Evolutionary conservation across 2,888 invertebrate genomes (phyloP).

Genomic region (Euplagia quadripunctaria): DNA sequence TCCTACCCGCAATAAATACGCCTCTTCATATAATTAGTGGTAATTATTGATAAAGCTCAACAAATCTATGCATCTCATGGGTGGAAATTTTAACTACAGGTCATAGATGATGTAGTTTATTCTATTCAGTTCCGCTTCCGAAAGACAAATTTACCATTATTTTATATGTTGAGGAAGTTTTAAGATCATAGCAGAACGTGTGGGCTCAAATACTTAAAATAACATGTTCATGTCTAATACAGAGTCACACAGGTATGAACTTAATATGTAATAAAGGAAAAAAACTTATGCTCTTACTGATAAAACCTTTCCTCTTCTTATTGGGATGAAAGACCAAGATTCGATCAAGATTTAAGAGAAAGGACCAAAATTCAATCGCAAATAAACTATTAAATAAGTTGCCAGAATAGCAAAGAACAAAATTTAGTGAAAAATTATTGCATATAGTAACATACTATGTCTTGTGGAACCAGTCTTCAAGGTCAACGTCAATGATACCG

Average conservation of each 20-base stretch:
- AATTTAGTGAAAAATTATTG: slow-evolving; percentile 46
- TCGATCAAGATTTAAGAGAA: too few relatives aligned
- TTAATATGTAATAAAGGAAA: neutral
- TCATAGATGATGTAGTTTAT: neutral
- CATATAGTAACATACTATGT: slow-evolving; percentile 50
- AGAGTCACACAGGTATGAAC: neutral
- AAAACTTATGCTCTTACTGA: neutral
- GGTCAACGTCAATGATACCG: slow-evolving; percentile 47
- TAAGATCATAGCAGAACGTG: too few relatives aligned
- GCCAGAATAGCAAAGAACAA: slow-evolving; percentile 25
- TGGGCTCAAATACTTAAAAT: neutral
- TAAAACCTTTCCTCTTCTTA: too few relatives aligned
- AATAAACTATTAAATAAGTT: neutral
- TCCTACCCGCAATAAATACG: slow-evolving; percentile 36
- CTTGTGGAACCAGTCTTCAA: slow-evolving; percentile 47
- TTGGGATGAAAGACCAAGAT: too few relatives aligned
- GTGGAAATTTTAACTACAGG: slow-evolving; percentile 4
- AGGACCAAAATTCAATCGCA: neutral
- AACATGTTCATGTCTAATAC: neutral
- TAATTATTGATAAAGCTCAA: slow-evolving; percentile 41
- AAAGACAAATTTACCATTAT: neutral
- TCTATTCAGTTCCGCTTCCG: slow-evolving; percentile 9
- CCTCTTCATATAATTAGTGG: slow-evolving; percentile 40
- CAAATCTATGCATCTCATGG: slow-evolving; percentile 14
- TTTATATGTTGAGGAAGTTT: neutral